Evolutionary conservation across 2,797 vertebrate genomes (phyloP).

Genomic region (Macropodus opercularis): DNA sequence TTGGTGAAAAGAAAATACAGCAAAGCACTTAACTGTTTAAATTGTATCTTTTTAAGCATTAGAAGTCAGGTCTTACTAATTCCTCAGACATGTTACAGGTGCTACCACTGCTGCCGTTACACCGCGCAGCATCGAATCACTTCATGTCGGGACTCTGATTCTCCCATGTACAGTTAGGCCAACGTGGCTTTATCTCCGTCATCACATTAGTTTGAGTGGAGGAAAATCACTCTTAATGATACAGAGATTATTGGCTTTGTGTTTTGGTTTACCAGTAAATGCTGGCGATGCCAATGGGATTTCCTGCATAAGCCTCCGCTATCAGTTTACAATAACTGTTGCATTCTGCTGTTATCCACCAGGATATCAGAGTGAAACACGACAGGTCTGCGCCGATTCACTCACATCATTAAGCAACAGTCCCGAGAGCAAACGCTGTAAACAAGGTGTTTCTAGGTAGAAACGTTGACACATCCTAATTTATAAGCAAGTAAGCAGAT

Average conservation of each 20-base stretch:
- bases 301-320: constrained; percentile 73
- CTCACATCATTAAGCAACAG: constrained; percentile 10
- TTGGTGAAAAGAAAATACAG: constrained; percentile 48
- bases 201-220: constrained; percentile 80
- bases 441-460: no score
- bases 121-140: constrained; percentile 23
- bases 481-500: no score
- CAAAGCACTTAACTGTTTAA: constrained; percentile 34
- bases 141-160: constrained; percentile 35
- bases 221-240: constrained; percentile 80
- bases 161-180: constrained; percentile 70
- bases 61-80: constrained; percentile 16
- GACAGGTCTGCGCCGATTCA: constrained; percentile 40
- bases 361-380: constrained; percentile 61
- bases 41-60: constrained; percentile 38
- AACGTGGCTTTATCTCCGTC: constrained; percentile 75
- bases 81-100: constrained; percentile 9
- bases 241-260: constrained; percentile 82
- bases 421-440: no score
- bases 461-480: no score
- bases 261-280: constrained; percentile 82
- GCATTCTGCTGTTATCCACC: constrained; percentile 70
- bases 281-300: constrained; percentile 76
- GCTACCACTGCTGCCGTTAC: constrained; percentile 15
- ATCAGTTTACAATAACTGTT: constrained; percentile 82